These are phyloP conservation scores for Ifrita kowaldi DNA, from an alignment of 2,113 vertebrate species.

Conservation along the genomic window DNA sequence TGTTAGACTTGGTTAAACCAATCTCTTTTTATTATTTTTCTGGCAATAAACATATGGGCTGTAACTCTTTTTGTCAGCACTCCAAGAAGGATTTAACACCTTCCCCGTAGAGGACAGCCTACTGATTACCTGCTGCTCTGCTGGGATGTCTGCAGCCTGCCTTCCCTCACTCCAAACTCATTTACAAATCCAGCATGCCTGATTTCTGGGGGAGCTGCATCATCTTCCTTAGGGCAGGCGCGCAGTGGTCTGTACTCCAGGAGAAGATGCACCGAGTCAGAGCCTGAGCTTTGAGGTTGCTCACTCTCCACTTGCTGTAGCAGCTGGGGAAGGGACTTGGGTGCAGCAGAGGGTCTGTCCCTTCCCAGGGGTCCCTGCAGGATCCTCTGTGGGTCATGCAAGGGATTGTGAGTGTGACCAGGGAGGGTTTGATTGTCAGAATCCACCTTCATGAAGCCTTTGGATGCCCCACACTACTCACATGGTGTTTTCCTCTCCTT, in stretches of 20 bases:
- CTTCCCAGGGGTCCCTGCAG: background rate
- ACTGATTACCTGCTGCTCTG: constrained; percentile 45
- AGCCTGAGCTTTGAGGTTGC: background rate
- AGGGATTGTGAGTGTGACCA: fast-evolving
- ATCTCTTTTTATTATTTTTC: constrained; percentile 8
- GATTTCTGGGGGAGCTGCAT: background rate
- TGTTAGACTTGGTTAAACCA: constrained; percentile 4
- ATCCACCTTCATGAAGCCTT: background rate
- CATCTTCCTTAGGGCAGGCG: background rate
- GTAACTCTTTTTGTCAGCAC: constrained; percentile 43
- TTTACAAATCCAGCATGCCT: background rate
- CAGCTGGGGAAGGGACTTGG: background rate
- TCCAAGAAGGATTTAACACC: constrained; percentile 64
- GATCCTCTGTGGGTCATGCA: fast-evolving
- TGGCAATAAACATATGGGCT: constrained; percentile 46
- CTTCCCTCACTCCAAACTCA: background rate
- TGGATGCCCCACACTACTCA: background rate
- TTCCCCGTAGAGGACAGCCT: background rate
- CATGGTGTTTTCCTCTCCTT: background rate
- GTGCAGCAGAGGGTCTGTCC: background rate
- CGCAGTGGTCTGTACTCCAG: fast-evolving
- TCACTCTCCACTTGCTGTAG: background rate
- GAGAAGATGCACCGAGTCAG: background rate
- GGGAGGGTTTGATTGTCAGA: background rate
- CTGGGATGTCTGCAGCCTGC: constrained; percentile 33